Conservation (phyloP, 2,888 invertebrate genomes). For the Tuta absoluta region DNA sequence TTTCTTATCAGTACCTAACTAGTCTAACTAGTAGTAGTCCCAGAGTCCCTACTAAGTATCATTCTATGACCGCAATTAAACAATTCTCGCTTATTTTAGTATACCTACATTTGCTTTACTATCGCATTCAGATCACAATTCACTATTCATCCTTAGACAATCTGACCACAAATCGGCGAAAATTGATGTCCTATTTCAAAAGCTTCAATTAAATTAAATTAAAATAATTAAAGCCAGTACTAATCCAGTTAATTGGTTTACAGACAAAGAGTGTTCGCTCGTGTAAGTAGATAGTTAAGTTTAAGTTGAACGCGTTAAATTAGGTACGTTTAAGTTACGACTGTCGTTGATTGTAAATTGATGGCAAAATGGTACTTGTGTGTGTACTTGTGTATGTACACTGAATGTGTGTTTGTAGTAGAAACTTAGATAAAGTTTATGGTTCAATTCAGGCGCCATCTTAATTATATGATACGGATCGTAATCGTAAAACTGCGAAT, state of each 20-base stretch:
- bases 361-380: too few species aligned
- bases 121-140: not conserved
- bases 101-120: too few species aligned
- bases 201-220: constrained; percentile 23
- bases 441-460: too few species aligned
- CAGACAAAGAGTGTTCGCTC: constrained; percentile 3
- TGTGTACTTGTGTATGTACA: too few species aligned
- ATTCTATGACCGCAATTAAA: too few species aligned
- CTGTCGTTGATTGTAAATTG: not conserved
- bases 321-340: constrained; percentile 13
- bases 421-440: too few species aligned
- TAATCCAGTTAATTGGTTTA: constrained; percentile 9
- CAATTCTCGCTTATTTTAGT: not conserved
- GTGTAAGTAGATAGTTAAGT: not conserved
- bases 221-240: constrained; percentile 10
- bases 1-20: too few species aligned
- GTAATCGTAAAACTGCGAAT: too few species aligned
- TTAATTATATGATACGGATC: too few species aligned
- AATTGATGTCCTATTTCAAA: constrained; percentile 28
- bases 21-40: too few species aligned
- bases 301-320: not conserved
- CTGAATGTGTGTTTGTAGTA: too few species aligned
- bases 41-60: too few species aligned
- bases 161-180: not conserved
- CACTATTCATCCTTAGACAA: not conserved